Base-by-base conservation (phyloP, 2,797 vertebrate species). In the Argentina silus region DNA sequence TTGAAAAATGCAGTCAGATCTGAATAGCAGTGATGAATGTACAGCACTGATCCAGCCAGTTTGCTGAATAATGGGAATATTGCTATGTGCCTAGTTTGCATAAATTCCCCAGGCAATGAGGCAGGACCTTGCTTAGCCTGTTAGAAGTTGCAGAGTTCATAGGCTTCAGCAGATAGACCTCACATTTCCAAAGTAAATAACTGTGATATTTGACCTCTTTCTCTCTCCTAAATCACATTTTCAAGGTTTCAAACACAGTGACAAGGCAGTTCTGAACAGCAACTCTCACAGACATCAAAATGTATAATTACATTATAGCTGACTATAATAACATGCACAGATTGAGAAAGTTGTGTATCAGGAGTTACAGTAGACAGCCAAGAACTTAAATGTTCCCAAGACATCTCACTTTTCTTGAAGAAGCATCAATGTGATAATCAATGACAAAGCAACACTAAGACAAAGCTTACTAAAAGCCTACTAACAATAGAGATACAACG, bases 101-200 rank as follows among this genome's bases (percentile, higher is more conserved):
- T 73, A 48, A 64, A 17, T 19, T 64, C 47, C 23, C 44, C 1
- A 8, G 53, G 65, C 44, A 69, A 48, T 6, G 0, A 64, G 14
- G 57, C 57, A 76, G 23, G 66, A 80, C 77, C 72, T 36, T 5
- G 67, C n/a, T 47, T 36, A 47, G 7, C 65, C 67, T 75, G 75
- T 72, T 53, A 11, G 42, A 67, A 21, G 59, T 62, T 68, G 27
- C 60, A 62, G 23, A 6, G 27, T 42, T 42, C 45, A 77, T 55
- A 50, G 15, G n/a, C 47, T 36, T 64, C 60, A 75, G 62, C 50
- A 79, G 64, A 67, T 45, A 19, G 43, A n/a, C n/a, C 21, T 36
- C 27, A 36, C 27, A 36, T 36, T 36, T 36, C 4, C 27, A 36
- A 36, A 4, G 27, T 36, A 6, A 23, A 60, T 14, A 7, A 12